Base-by-base conservation (phyloP, 2,888 invertebrate genomes). In the Lagria hirta region DNA sequence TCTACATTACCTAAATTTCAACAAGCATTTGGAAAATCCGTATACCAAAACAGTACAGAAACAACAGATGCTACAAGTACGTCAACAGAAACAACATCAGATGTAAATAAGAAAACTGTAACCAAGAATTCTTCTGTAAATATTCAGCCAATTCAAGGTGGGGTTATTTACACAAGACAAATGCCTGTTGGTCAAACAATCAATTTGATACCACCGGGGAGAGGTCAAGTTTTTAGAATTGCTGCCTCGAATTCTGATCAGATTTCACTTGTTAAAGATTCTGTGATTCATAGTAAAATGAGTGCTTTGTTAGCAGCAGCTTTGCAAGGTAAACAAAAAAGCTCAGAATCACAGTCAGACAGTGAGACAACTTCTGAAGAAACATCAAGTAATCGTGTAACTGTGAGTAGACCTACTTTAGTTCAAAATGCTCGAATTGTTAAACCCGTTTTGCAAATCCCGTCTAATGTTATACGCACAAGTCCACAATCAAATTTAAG, bases 21-120 rank as follows among this genome's bases (percentile, higher is more conserved):
- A 62, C 86, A 86, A 69, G 86, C 84, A 0, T 87, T 87, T 65
- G 85, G 86, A 1, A 86, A 86, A 68, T 80, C 83, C 27, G 81
- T 83, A 26, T 85, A 76, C 62, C 79, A 70, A 51, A 64, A 62
- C 43, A 66, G 55, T 36, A 58, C 49, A n/a, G 62, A 60, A 51
- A 41, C 52, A 14, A 46, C 53, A 34, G 57, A 56, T 34, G 41
- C 57, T 12, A 46, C 42, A 15, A 45, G 46, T 27, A 57, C 38
- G 7, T 40, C 49, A 11, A 53, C 52, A 8, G 49, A 53, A 18
- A 52, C 52, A 28, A 44, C 46, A 14, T 42, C 51, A 8, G 52
- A 53, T 14, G 43, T 50, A 16, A 55, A 55, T 35, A 62, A 62
- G 41, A 72, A 74, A 1, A 24, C 27, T n/a, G 15, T 75, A 56